Conservation (phyloP, 2,113 vertebrate genomes). For the Panthera uncia region DNA sequence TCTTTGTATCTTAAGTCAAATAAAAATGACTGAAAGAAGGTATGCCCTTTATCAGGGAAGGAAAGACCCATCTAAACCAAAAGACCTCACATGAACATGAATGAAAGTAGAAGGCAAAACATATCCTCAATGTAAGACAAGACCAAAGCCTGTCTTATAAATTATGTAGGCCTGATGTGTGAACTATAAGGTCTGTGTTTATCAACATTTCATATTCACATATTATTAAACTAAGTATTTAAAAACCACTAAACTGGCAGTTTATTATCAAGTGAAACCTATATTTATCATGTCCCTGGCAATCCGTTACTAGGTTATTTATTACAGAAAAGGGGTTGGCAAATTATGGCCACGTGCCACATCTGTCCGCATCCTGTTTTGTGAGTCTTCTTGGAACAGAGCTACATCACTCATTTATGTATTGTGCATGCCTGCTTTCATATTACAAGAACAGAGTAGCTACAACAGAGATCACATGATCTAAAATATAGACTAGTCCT, state of each 20-base stretch:
- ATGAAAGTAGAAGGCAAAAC: not conserved
- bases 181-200: not conserved
- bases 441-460: not conserved
- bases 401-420: not conserved
- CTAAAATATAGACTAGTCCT: not conserved
- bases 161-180: not conserved
- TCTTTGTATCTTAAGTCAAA: not conserved
- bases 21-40: conserved; percentile 4
- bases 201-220: conserved; percentile 16
- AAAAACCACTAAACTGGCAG: not conserved
- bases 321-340: not conserved
- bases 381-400: not conserved
- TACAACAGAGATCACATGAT: not conserved
- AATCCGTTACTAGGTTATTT: not conserved
- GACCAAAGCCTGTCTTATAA: not conserved
- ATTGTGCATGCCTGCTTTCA: not conserved
- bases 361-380: not conserved
- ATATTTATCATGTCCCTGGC: not conserved
- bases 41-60: not conserved
- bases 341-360: not conserved
- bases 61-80: not conserved
- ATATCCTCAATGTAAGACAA: not conserved
- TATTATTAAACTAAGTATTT: not conserved
- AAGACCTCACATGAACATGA: not conserved
- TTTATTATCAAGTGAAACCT: conserved; percentile 30